Base-by-base conservation (phyloP, 35 echinoderm and acorn worm genomes). In the Amphiura filiformis region DNA sequence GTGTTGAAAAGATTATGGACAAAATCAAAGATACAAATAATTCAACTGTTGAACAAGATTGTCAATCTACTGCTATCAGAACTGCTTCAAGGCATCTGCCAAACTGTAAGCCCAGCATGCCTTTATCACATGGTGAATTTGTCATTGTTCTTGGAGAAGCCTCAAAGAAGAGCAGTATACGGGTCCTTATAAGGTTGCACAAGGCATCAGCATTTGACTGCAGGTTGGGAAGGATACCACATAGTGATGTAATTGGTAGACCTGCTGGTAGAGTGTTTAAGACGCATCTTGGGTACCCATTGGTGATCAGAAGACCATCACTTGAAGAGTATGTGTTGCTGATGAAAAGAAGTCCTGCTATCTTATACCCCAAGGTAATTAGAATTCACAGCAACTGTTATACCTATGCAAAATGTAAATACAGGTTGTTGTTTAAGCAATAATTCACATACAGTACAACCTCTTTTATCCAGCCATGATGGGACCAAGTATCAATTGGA, bases 331-430 rank as follows among this genome's bases (percentile, higher is more conserved):
- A 87, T 93, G 87, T 96, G 26, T 56, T 96, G 49, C 84, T 83
- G 76, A 96, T 96, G 94, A 93, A 79, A 41, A 85, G 94, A 40
- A 57, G 35, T 35, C 87, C 94, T 34, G 76, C 80, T 1, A 96
- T 96, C 38, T 89, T 90, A 32, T 96, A 90, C 42, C 94, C 94
- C 76, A 96, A 96, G 91, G 94, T 93, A 77, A 88, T 35, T n/a
- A n/a, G n/a, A n/a, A n/a, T n/a, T n/a, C n/a, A n/a, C n/a, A n/a
- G n/a, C n/a, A n/a, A n/a, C n/a, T n/a, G n/a, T n/a, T n/a, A n/a
- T n/a, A n/a, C n/a, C n/a, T n/a, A n/a, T n/a, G n/a, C n/a, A n/a
- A n/a, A n/a, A n/a, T n/a, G n/a, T n/a, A n/a, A n/a, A n/a, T n/a
- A n/a, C n/a, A n/a, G n/a, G n/a, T n/a, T n/a, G n/a, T n/a, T n/a